Conservation (phyloP, 1,140 invertebrate species). For the Drosophila hydei region DNA sequence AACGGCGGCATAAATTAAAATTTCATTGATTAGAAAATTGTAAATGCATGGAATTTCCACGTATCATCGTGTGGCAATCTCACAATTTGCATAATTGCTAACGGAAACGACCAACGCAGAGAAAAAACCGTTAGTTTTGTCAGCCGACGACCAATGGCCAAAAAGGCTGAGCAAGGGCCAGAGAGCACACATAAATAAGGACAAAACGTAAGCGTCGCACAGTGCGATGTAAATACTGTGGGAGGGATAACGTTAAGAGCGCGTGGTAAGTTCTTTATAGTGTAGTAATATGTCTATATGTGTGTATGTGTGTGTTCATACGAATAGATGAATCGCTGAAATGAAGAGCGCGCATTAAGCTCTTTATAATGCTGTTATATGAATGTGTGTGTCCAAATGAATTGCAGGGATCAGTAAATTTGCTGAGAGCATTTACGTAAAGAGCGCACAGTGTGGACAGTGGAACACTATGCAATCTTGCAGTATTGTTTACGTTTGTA, state of each 20-base stretch:
- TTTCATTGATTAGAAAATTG: constrained; percentile 84
- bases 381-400: too few species aligned
- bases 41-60: constrained; percentile 82
- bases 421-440: too few species aligned
- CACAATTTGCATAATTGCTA: constrained; percentile 81
- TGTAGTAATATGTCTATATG: too few species aligned
- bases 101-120: constrained; percentile 65
- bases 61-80: constrained; percentile 74
- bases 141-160: background rate
- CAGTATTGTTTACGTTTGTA: too few species aligned
- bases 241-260: constrained; percentile 16
- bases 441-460: too few species aligned
- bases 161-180: background rate
- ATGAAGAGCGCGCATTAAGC: too few species aligned
- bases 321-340: too few species aligned
- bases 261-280: too few species aligned
- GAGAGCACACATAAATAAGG: constrained; percentile 55
- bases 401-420: too few species aligned
- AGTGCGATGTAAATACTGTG: constrained; percentile 7
- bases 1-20: constrained; percentile 69
- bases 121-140: constrained; percentile 3
- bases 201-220: constrained; percentile 45
- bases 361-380: too few species aligned
- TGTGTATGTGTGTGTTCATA: too few species aligned
- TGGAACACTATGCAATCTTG: too few species aligned